phyloP scores from a whole-genome alignment of 1,140 invertebrate species.

The Coptotermes formosanus region DNA sequence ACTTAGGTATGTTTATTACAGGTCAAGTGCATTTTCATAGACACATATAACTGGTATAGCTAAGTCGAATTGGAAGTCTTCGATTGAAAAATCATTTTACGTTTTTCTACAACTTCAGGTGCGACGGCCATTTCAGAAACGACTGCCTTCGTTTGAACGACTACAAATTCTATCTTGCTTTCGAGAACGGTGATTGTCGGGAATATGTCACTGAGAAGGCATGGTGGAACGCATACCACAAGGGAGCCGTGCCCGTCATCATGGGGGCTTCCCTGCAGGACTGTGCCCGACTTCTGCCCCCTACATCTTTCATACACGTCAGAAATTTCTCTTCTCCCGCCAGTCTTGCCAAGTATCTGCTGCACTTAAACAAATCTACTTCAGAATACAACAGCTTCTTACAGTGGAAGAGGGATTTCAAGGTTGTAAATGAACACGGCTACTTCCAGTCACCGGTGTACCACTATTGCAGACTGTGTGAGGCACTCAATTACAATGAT shows the following conservation, averaged over 20 bases:
- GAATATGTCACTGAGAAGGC: slow-evolving; percentile 72
- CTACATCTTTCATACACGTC: slow-evolving; percentile 65
- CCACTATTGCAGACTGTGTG: slow-evolving; percentile 80
- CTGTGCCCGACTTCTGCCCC: slow-evolving; percentile 58
- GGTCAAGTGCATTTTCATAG: too few species aligned
- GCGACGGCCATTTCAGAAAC: slow-evolving; percentile 58
- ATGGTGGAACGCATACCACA: slow-evolving; percentile 62
- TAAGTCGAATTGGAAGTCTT: too few species aligned
- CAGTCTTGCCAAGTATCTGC: slow-evolving; percentile 62
- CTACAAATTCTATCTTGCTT: slow-evolving; percentile 74
- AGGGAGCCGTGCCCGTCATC: slow-evolving; percentile 67
- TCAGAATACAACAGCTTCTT: slow-evolving; percentile 62
- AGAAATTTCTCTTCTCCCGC: slow-evolving; percentile 64
- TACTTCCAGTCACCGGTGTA: slow-evolving; percentile 64
- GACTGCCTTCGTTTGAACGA: slow-evolving; percentile 56
- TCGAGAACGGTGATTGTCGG: slow-evolving; percentile 72
- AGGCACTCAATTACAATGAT: slow-evolving; percentile 66
- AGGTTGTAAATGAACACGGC: slow-evolving; percentile 70
- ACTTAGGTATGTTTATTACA: too few species aligned
- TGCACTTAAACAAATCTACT: slow-evolving; percentile 56
- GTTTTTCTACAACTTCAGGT: slow-evolving; percentile 47
- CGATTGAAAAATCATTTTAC: too few species aligned
- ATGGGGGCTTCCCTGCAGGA: slow-evolving; percentile 57
- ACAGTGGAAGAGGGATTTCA: slow-evolving; percentile 64
- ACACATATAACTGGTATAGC: too few species aligned